Percentiles rank a stretch among this genome's conserved stretches.
Evolutionary conservation across 2,797 vertebrate genomes (phyloP).

Genomic region (Acestrorhynchus altus): DNA sequence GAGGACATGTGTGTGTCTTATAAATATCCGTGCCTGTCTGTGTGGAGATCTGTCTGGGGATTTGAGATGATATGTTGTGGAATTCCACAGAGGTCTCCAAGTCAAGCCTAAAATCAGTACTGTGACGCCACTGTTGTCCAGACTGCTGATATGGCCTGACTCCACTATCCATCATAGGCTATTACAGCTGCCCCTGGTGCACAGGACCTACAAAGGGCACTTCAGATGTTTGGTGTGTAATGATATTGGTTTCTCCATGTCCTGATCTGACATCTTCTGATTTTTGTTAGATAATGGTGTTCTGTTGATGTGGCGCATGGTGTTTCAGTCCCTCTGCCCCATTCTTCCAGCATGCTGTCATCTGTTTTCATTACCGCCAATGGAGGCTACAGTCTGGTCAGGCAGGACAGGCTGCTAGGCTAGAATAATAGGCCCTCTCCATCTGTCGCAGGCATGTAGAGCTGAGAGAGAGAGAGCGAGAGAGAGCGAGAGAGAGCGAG

Average conservation of each 20-base stretch:
- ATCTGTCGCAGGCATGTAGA: slow-evolving; percentile 64
- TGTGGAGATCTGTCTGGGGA: neutral
- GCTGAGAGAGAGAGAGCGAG: slow-evolving; percentile 4
- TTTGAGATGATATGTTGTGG: slow-evolving; percentile 33
- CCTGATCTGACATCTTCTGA: slow-evolving; percentile 24
- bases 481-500: slow-evolving; percentile 10
- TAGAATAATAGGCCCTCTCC: slow-evolving; percentile 65
- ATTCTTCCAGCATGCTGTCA: slow-evolving; percentile 67
- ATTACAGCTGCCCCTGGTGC: neutral
- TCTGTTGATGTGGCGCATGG: neutral
- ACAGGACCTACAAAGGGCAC: slow-evolving; percentile 5
- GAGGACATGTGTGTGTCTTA: slow-evolving; percentile 31
- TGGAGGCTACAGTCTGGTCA: slow-evolving; percentile 53
- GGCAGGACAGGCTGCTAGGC: slow-evolving; percentile 47
- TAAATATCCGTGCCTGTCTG: slow-evolving; percentile 40
- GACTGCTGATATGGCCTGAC: slow-evolving; percentile 9
- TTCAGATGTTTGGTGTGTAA: neutral
- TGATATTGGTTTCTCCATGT: neutral
- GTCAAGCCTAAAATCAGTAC: slow-evolving; percentile 25
- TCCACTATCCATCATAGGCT: slow-evolving; percentile 4
- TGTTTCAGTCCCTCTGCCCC: slow-evolving; percentile 45
- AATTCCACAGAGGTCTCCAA: slow-evolving; percentile 31
- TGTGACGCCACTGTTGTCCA: slow-evolving; percentile 12
- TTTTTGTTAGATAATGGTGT: slow-evolving; percentile 27
- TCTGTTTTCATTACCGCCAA: slow-evolving; percentile 71